Base-by-base conservation (phyloP, 2,888 invertebrate species). In the Mythimna impura region DNA sequence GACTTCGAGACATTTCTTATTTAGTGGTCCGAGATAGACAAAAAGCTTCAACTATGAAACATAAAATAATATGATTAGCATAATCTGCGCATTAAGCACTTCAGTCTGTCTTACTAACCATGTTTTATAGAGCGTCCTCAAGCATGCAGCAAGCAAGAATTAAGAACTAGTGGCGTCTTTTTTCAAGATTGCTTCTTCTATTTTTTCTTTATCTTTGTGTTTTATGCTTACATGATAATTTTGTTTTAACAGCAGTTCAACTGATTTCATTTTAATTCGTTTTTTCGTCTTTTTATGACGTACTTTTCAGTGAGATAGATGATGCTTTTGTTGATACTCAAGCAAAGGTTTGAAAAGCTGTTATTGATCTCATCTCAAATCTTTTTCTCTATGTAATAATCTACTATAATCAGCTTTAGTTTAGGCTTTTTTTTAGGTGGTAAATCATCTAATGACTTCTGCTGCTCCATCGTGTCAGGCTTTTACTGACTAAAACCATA, bases 41-140 rank as follows among this genome's bases (percentile, higher is more conserved):
- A 69, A 80, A 77, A 83, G 64, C 69, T 69, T 54, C 57, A 67
- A 81, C 81, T 83, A 73, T 76, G 75, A 70, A 78, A 78, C 74
- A 75, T 84, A 77, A 81, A 77, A 78, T 84, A 83, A 65, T 64
- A 62, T 75, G 25, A 84, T 84, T 84, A 84, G 12, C 83, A 84
- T 83, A 83, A 73, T 82, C 81, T 71, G 65, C 30, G 70, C 81
- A 66, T 67, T 66, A 83, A 72, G 64, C 63, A 64, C 67, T 83
- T 61, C 70, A 66, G 77, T 72, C 70, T 68, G 47, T 71, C 76
- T 80, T 43, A 66, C 67, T 60, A 43, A 66, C 65, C 50, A 43
- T 50, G 50, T 47, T 71, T 60, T 67, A 68, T 68, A 67, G 57
- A 70, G 47, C 78, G 34, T 30, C 34, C 63, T 60, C 52, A 60